A percentile compares a stretch with the other conserved stretches of the same genome.
These are phyloP conservation scores for Spinus olivaceus DNA, from an alignment of 2,797 vertebrate genomes.

Conservation along the genomic window DNA sequence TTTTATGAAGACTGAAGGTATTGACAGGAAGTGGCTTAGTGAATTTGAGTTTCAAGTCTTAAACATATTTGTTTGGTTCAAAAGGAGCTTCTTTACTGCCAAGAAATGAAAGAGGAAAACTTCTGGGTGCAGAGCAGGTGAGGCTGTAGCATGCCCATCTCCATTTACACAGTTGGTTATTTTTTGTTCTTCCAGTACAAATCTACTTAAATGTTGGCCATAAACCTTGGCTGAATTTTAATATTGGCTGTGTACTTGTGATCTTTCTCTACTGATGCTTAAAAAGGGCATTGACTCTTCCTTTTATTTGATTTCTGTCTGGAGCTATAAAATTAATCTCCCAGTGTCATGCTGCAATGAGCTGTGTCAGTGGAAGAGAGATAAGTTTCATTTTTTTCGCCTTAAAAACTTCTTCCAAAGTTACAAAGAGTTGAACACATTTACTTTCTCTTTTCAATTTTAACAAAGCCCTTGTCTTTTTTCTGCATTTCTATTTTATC, in stretches of 20 bases:
- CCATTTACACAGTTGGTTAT: background rate
- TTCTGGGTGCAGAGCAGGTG: background rate
- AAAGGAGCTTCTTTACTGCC: background rate
- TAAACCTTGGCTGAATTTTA: constrained; percentile 51
- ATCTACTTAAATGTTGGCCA: constrained; percentile 43
- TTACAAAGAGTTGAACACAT: constrained; percentile 57
- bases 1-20: background rate
- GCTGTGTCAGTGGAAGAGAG: constrained; percentile 49
- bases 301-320: constrained; percentile 62
- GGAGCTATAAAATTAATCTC: constrained; percentile 63
- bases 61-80: background rate
- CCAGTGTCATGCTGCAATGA: constrained; percentile 43
- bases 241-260: constrained; percentile 50
- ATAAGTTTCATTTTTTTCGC: constrained; percentile 39
- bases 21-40: background rate
- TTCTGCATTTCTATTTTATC: constrained; percentile 63
- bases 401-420: constrained; percentile 49
- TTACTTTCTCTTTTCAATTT: constrained; percentile 50
- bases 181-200: constrained; percentile 51
- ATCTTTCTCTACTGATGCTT: constrained; percentile 58
- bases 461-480: constrained; percentile 56
- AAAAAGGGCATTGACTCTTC: constrained; percentile 63
- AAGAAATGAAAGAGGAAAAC: background rate
- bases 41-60: background rate
- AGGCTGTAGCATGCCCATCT: background rate